phyloP scores from a whole-genome alignment of 1,140 invertebrate genomes.

The Elysia chlorotica region DNA sequence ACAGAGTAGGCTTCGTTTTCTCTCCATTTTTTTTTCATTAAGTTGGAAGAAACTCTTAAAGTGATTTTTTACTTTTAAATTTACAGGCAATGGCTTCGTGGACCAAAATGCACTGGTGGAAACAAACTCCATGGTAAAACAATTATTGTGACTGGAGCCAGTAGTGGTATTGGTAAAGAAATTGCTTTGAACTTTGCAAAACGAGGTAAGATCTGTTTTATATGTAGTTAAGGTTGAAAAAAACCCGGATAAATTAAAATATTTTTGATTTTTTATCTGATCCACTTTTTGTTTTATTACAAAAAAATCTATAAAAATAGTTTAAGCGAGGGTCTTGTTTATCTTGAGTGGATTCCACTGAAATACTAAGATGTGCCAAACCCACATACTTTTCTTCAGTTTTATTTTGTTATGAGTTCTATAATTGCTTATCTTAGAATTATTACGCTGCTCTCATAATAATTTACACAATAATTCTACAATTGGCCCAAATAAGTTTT shows the following conservation, averaged over 20 bases:
- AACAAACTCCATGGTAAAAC: constrained; percentile 49
- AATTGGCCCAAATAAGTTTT: no score
- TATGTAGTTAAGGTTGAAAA: background rate
- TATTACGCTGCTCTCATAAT: no score
- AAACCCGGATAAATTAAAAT: background rate
- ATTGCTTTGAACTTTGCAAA: constrained; percentile 69
- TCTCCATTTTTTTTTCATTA: no score
- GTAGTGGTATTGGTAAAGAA: constrained; percentile 85
- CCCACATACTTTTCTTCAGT: background rate
- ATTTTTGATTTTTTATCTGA: no score
- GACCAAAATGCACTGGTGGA: constrained; percentile 49
- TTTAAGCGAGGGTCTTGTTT: background rate
- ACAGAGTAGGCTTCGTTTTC: no score
- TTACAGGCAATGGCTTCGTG: constrained; percentile 50
- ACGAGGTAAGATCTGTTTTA: constrained; percentile 60
- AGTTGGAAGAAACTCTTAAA: no score
- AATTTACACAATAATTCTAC: no score
- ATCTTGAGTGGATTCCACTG: background rate
- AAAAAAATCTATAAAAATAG: background rate
- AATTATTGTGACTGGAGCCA: constrained; percentile 78
- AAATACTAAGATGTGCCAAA: background rate
- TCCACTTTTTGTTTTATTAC: no score
- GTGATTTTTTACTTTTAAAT: no score
- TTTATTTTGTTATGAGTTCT: no score
- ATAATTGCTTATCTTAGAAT: no score